Conservation (phyloP, 2,888 invertebrate species). For the Hypomecis punctinalis region DNA sequence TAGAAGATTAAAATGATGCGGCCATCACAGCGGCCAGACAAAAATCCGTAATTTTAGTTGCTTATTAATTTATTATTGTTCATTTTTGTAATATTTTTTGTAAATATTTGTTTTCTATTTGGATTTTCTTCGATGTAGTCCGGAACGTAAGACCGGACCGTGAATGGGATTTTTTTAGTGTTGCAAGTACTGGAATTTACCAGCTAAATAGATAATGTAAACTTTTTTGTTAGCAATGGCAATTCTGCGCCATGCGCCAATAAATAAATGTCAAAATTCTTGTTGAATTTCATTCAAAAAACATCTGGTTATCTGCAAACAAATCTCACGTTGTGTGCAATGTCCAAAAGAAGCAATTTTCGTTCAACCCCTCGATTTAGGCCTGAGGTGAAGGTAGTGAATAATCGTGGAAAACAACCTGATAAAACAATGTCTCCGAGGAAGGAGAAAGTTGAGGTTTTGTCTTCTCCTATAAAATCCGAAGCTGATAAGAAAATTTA, state of each 20-base stretch:
- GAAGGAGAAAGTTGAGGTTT: constrained; percentile 75
- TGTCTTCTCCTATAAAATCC: constrained; percentile 88
- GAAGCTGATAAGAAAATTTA: constrained; percentile 91
- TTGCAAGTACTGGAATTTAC: neutral
- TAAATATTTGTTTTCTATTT: too few species aligned
- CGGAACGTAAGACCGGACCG: too few species aligned
- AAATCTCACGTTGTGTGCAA: constrained; percentile 57
- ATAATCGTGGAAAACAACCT: constrained; percentile 53
- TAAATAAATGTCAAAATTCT: constrained; percentile 81
- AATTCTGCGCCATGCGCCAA: constrained; percentile 54
- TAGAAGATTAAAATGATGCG: too few species aligned
- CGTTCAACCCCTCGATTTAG: constrained; percentile 73
- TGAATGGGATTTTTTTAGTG: neutral
- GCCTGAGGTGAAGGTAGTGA: constrained; percentile 69
- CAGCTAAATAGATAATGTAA: neutral
- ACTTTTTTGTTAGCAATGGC: constrained; percentile 29
- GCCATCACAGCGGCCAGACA: too few species aligned
- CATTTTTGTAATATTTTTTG: too few species aligned
- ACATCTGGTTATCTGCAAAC: constrained; percentile 63
- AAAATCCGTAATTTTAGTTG: too few species aligned
- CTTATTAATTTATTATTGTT: too few species aligned
- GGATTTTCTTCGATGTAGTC: too few species aligned
- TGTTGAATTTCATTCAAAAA: constrained; percentile 76
- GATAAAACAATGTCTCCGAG: constrained; percentile 54
- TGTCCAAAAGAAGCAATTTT: constrained; percentile 75